Base-by-base conservation (phyloP, 1,140 invertebrate species). In the Microplitis mediator region DNA sequence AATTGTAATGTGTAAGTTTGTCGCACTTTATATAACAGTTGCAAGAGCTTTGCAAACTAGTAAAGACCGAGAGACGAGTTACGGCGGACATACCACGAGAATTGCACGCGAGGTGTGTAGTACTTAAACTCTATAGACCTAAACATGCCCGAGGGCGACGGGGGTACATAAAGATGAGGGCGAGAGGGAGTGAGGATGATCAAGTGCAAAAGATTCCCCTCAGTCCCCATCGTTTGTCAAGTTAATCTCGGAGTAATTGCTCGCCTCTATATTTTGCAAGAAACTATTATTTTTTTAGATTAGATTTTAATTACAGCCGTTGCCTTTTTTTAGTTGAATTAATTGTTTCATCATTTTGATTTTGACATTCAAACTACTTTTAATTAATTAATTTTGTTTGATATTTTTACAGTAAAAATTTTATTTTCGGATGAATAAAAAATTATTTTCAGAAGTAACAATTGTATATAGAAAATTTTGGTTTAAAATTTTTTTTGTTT, bases 11-110 rank as follows among this genome's bases (percentile, higher is more conserved):
- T 76, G 75, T 71, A 83, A 83, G 76, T 84, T 84, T 81, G 78
- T 81, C 78, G 39, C 39, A 85, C 80, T 85, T 85, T 86, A 85
- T 86, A 86, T 85, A 85, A 82, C 74, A 72, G 78, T 23, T 69
- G 56, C 61, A 52, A 39, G 52, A 68, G 71, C 63, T 82, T 83
- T 74, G 82, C 77, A 81, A 80, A 78, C 78, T 77, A 76, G 60
- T 68, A 75, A 78, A 77, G 77, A 39, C 76, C 70, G 71, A 71
- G 62, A 32, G 52, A 31, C 69, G 54, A 69, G 39, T 45, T 58
- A 32, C 23, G 23, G 23, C 16, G 56, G 23, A 58, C 56, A 58
- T 23, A 56, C 36, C 56, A 50, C 16, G 5, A 23, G 23, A 50
- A 36, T 31, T 69, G 54, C 67, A 39, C 54, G 11, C 36, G 52